Evolutionary conservation across 1,140 invertebrate genomes (phyloP).

Genomic region (Oryctes rhinoceros): DNA sequence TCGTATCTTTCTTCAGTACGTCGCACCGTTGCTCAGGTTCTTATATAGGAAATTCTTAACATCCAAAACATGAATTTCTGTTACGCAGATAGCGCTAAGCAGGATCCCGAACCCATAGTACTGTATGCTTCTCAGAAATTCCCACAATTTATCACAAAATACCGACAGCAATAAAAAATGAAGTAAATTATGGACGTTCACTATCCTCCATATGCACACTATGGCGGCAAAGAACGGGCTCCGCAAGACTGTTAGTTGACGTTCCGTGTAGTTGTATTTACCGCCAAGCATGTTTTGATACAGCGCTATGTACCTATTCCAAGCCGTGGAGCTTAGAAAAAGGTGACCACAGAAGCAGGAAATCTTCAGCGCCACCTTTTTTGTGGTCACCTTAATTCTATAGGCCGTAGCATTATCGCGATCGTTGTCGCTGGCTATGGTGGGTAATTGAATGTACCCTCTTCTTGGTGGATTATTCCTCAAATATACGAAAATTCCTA

Average conservation of each 20-base stretch:
- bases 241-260: slow-evolving; percentile 67
- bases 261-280: slow-evolving; percentile 61
- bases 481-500: slow-evolving; percentile 72
- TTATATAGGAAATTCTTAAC: slow-evolving; percentile 65
- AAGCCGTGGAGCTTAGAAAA: slow-evolving; percentile 74
- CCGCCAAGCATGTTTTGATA: slow-evolving; percentile 79
- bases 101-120: slow-evolving; percentile 70
- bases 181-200: slow-evolving; percentile 81
- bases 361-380: slow-evolving; percentile 71
- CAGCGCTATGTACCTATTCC: slow-evolving; percentile 82
- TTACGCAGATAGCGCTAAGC: slow-evolving; percentile 66
- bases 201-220: slow-evolving; percentile 78
- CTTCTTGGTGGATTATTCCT: slow-evolving; percentile 73
- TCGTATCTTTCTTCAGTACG: slow-evolving; percentile 5
- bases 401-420: slow-evolving; percentile 65
- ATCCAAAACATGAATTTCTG: slow-evolving; percentile 68
- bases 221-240: slow-evolving; percentile 77
- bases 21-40: slow-evolving; percentile 33
- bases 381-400: slow-evolving; percentile 70
- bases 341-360: slow-evolving; percentile 74
- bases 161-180: slow-evolving; percentile 80
- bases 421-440: slow-evolving; percentile 62
- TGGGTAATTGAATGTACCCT: slow-evolving; percentile 71
- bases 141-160: slow-evolving; percentile 82
- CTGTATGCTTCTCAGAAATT: slow-evolving; percentile 72